Evolutionary conservation across 1,140 invertebrate genomes (phyloP), one percentile per base, ranked within the genome.

Genomic region (Calliopsis andreniformis): DNA sequence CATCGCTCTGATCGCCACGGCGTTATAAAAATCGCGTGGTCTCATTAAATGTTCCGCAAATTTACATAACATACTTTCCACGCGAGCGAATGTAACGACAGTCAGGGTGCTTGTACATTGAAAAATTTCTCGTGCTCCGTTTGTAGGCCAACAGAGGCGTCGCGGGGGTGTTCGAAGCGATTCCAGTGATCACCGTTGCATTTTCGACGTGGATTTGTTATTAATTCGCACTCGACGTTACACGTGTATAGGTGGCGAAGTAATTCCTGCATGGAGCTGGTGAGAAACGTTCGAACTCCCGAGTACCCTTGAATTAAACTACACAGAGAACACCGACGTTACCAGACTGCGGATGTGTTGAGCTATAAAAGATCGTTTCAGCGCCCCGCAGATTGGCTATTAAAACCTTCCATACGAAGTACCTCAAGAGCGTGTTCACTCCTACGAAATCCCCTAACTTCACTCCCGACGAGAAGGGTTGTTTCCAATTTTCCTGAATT

Each of bases 401-500:
- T 86, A 86, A 86, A 86, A 83, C 59, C 83, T 83, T 77, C 84
- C 80, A 85, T 80, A 86, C 72, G 64, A 80, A 71, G 77, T 85
- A 78, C 72, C 78, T 73, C 81, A 79, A 84, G 78, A 78, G 68
- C 49, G 35, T 47, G 64, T 53, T 67, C 69, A 66, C 78, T 82
- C 76, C 82, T 64, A 62, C 66, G 67, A 77, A 83, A 84, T 78
- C 77, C 82, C 78, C 78, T 67, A 75, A 83, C 80, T 70, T 56
- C 71, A 63, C 47, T 78, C 43, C 63, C 61, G 55, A 28, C 72
- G 68, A 67, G 80, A 86, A 85, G 84, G 84, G 84, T 86, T 86
- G 83, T 85, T 86, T 85, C 69, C 84, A 85, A 86, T 86, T 85
- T 86, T 85, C 83, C 77, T 77, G 84, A 79, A 86, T 86, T 86